Conservation (phyloP, 2,113 vertebrate genomes). For the Engraulis encrasicolus region DNA sequence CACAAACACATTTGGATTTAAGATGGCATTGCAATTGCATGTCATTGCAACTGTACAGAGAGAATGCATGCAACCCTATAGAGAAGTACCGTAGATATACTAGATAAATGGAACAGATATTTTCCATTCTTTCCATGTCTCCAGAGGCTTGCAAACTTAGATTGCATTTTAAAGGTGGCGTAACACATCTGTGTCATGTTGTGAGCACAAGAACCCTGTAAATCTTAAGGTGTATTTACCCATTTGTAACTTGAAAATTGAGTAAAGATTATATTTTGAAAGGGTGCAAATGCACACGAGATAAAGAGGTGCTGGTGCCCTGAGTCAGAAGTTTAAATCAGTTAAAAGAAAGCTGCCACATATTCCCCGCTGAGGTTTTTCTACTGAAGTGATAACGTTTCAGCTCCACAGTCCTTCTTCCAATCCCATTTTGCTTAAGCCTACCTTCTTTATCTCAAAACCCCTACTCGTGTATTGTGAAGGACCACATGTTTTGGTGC, state of each 20-base stretch:
- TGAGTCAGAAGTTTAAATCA: too few relatives aligned
- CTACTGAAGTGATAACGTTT: too few relatives aligned
- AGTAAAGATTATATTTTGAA: too few relatives aligned
- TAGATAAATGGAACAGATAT: neutral
- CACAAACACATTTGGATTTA: neutral
- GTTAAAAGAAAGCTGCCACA: too few relatives aligned
- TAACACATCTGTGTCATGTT: neutral
- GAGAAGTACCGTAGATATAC: neutral
- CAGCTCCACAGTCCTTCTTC: too few relatives aligned
- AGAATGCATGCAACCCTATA: neutral
- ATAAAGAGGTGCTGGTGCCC: too few relatives aligned
- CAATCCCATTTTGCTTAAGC: neutral
- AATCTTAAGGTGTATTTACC: neutral
- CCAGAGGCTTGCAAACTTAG: neutral
- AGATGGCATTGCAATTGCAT: neutral
- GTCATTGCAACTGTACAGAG: neutral
- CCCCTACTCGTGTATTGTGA: neutral
- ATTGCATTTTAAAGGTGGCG: neutral
- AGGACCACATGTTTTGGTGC: neutral
- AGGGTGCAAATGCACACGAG: too few relatives aligned
- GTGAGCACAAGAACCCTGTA: neutral
- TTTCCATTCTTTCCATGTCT: neutral
- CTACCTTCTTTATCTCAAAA: neutral
- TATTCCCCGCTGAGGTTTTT: too few relatives aligned
- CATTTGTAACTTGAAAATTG: too few relatives aligned